Evolutionary conservation across 2,797 vertebrate species (phyloP), one percentile per base, ranked within the genome.

Genomic region (Sebastes matsubarae): DNA sequence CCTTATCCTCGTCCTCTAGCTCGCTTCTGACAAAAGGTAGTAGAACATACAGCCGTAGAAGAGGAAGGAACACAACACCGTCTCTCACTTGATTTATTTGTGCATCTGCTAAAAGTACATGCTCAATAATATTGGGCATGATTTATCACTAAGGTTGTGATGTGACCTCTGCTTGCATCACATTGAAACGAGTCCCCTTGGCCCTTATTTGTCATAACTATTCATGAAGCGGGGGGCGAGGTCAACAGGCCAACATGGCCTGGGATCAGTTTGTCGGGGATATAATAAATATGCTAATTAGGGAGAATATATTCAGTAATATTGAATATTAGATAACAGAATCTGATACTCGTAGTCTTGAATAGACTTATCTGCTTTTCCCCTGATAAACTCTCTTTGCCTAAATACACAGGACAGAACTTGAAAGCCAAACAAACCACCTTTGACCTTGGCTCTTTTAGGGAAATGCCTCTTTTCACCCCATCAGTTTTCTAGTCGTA

Each of bases 1-100:
- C 80, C 74, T 88, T 82, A 88, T 90, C 85, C 72, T 76, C 59
- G 67, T 89, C 79, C 82, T 86, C 77, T 69, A 74, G 76, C 71
- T 81, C 24, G 13, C 76, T 72, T 65, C 42, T n/a, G 50, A 87
- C 67, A 34, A 69, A 83, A 71, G 72, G 58, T 20, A 84, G 70
- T 3, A 20, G n/a, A 32, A 24, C 46, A 34, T 38, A 29, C 5
- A 78, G 72, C 64, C 63, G 55, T 22, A 34, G 57, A 32, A 29
- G 54, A 71, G 12, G 36, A 66, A 58, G 25, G 57, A 72, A 36
- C 4, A 18, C 2, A 1, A 36, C 13, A 12, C 10, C 5, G 16
- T 24, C 52, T 80, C n/a, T 54, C 22, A 60, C 13, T 66, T 25
- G 9, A 58, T 27, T 80, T 72, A 16, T 27, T 69, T 59, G 9